These are phyloP conservation scores for Lingula anatina DNA, from an alignment of 2,888 invertebrate genomes.

Conservation along the genomic window DNA sequence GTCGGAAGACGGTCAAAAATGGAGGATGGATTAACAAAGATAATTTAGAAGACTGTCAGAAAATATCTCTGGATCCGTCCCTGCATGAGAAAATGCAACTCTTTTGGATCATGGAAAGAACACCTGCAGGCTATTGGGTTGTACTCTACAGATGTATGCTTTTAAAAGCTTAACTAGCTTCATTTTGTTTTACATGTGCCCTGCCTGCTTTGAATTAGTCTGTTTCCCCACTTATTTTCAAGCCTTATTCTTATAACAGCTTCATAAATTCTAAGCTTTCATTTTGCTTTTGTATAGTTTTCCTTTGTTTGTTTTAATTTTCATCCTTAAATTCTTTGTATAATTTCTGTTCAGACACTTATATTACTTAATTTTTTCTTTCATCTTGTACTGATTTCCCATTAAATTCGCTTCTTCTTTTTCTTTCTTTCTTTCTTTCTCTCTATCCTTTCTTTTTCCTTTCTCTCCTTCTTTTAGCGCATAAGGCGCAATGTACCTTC, in stretches of 20 bases:
- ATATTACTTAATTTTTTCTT: not conserved
- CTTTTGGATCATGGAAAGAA: no score
- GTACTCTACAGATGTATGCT: no score
- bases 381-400: not conserved
- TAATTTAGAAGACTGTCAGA: no score
- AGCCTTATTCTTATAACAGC: not conserved
- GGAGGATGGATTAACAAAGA: no score
- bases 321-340: not conserved
- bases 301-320: not conserved
- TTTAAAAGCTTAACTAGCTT: no score
- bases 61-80: no score
- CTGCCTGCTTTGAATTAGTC: not conserved
- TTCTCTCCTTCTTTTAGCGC: not conserved
- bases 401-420: not conserved
- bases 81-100: no score
- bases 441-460: not conserved
- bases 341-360: not conserved
- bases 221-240: not conserved
- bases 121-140: no score
- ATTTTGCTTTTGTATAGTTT: not conserved
- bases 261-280: not conserved
- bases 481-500: no score
- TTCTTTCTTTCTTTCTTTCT: not conserved
- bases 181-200: not conserved
- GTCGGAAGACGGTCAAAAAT: no score